A percentile compares a stretch with the other conserved stretches of the same genome.
phyloP scores from a whole-genome alignment of 2,797 vertebrate genomes.

The Taeniopygia guttata region DNA sequence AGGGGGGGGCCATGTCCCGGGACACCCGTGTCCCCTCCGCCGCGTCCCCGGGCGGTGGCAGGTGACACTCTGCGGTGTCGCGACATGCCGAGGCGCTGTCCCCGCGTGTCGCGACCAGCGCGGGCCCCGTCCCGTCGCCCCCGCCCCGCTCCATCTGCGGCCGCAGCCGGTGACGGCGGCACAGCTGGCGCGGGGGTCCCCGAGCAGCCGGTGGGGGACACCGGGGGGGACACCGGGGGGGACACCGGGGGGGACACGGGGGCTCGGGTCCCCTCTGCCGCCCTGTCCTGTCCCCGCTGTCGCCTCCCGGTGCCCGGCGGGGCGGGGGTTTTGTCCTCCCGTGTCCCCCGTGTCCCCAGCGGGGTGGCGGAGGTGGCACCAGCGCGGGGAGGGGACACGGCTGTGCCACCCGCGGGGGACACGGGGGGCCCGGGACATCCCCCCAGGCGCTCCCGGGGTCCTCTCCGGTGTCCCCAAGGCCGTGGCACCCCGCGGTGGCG shows the following conservation, averaged over 20 bases:
- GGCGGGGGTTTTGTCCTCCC: background rate
- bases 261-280: background rate
- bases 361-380: too few relatives aligned
- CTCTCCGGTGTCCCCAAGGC: background rate
- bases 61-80: background rate
- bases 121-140: background rate
- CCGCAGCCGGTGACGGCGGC: background rate
- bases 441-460: background rate
- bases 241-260: too few relatives aligned
- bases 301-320: background rate
- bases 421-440: background rate
- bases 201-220: background rate
- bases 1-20: too few relatives aligned
- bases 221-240: background rate
- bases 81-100: background rate
- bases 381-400: too few relatives aligned
- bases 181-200: background rate
- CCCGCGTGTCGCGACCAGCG: too few relatives aligned
- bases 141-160: background rate
- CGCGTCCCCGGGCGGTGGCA: background rate
- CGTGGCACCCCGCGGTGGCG: too few relatives aligned
- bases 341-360: too few relatives aligned
- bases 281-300: background rate
- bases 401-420: too few relatives aligned
- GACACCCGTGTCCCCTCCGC: background rate